A percentile compares a stretch with the other conserved stretches of the same genome.
Evolutionary conservation across 1,140 invertebrate genomes (phyloP).

Genomic region (Hestina assimilis): DNA sequence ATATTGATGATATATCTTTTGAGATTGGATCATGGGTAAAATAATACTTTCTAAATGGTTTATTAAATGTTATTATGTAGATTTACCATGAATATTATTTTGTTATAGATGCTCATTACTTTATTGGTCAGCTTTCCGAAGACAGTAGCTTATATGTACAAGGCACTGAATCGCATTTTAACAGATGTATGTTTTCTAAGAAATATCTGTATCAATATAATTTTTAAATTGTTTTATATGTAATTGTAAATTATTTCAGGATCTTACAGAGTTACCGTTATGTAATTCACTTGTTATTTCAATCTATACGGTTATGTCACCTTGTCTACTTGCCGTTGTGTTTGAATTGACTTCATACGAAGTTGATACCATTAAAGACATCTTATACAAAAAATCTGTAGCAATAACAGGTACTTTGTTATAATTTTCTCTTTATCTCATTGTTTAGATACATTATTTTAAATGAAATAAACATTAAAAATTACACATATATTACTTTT

Average conservation of each 20-base stretch:
- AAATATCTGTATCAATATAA: neutral
- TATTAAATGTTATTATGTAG: neutral
- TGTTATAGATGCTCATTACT: neutral
- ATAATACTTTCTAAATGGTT: neutral
- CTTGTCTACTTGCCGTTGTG: neutral
- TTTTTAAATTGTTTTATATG: neutral
- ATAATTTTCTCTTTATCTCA: no score
- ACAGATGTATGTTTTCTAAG: neutral
- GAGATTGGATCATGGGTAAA: neutral
- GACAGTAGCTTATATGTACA: neutral
- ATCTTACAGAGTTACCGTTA: neutral
- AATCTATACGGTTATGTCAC: neutral
- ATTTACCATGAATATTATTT: neutral
- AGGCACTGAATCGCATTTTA: neutral
- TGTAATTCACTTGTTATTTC: neutral
- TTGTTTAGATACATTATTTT: no score
- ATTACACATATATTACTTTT: no score
- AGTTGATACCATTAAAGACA: neutral
- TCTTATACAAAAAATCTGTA: neutral
- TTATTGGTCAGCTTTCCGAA: neutral
- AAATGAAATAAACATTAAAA: no score
- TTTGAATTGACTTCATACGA: neutral
- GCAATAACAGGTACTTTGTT: neutral
- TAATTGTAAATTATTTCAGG: neutral
- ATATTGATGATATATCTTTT: neutral